phyloP scores from a whole-genome alignment of 2,113 vertebrate species.

The Onychorhynchus coronatus region DNA sequence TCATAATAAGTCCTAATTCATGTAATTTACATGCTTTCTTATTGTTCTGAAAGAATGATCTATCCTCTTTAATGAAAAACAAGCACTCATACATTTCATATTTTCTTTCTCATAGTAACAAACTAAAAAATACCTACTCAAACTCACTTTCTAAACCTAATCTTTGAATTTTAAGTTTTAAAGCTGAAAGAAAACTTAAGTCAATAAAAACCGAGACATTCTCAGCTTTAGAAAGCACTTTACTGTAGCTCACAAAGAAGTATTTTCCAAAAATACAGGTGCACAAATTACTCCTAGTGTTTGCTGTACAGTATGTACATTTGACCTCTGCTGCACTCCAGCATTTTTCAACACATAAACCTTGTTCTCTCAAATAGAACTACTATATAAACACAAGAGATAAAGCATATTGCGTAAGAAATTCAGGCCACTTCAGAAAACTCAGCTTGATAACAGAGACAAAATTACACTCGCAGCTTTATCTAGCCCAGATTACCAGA shows the following conservation, averaged over 20 bases:
- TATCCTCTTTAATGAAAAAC: not conserved
- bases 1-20: constrained; percentile 51
- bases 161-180: constrained; percentile 4
- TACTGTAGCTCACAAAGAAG: constrained; percentile 8
- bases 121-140: not conserved
- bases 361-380: constrained; percentile 58
- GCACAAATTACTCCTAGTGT: constrained; percentile 18
- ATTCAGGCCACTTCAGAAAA: constrained; percentile 45
- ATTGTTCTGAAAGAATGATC: not conserved
- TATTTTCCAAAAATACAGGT: constrained; percentile 58
- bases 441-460: constrained; percentile 38
- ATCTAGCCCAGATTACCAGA: not conserved
- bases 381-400: constrained; percentile 38
- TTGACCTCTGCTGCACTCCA: constrained; percentile 1
- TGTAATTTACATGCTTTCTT: not conserved
- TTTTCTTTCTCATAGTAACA: not conserved
- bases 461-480: constrained; percentile 47
- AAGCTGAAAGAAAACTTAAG: constrained; percentile 42
- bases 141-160: not conserved
- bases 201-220: constrained; percentile 55
- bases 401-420: constrained; percentile 56
- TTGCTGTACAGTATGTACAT: constrained; percentile 36
- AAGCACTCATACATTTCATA: not conserved
- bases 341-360: constrained; percentile 50
- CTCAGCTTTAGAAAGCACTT: constrained; percentile 41